phyloP scores from a whole-genome alignment of 2,888 invertebrate species.

The Gastracanthus pulcherrimus region DNA sequence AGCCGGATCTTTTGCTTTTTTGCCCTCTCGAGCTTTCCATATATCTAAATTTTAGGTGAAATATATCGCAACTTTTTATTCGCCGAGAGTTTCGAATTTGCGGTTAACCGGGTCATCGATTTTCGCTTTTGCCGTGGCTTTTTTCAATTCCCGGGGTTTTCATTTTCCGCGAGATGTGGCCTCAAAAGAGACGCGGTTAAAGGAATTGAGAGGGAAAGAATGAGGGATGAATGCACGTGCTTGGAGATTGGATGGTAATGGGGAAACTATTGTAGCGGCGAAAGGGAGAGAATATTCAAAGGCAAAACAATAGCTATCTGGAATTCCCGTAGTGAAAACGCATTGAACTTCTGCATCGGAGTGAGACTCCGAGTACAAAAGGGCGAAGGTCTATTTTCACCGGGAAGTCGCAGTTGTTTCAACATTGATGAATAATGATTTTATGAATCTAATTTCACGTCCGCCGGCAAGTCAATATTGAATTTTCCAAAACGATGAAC shows the following conservation, averaged over 20 bases:
- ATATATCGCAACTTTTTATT: conserved; percentile 3
- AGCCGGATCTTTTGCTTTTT: not conserved
- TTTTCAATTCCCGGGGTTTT: not conserved
- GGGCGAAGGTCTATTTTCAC: not conserved
- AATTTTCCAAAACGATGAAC: not conserved
- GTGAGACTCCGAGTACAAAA: conserved; percentile 25
- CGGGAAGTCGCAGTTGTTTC: no score
- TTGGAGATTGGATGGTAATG: conserved; percentile 26
- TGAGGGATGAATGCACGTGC: conserved; percentile 5
- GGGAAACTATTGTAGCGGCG: conserved; percentile 4
- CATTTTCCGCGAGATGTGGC: not conserved
- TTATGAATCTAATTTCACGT: no score
- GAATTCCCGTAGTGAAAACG: conserved; percentile 22
- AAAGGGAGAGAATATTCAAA: conserved; percentile 31
- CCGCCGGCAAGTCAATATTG: not conserved
- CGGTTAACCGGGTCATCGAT: not conserved
- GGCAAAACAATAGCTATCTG: conserved; percentile 35
- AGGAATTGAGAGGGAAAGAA: conserved; percentile 9
- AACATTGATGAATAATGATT: no score
- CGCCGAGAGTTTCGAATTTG: not conserved
- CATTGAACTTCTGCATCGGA: conserved; percentile 31
- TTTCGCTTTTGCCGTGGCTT: not conserved
- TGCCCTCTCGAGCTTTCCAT: not conserved
- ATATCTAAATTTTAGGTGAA: not conserved
- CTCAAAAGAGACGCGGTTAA: not conserved